phyloP scores from a whole-genome alignment of 2,797 vertebrate species.

The Lophius americanus region DNA sequence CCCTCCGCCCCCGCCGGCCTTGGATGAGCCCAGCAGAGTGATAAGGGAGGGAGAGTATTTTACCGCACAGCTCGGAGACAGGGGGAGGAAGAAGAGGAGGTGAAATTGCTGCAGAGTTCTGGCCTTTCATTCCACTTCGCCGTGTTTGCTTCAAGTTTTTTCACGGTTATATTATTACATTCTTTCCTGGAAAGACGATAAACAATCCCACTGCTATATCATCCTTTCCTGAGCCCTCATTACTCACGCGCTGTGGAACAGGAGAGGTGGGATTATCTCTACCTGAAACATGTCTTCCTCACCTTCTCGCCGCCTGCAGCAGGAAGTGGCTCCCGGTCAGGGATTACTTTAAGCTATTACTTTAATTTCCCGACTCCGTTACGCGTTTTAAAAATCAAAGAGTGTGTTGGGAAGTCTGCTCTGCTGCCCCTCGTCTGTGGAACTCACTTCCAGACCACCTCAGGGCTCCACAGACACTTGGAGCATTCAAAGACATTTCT shows the following conservation, averaged over 20 bases:
- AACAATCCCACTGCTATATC: background rate
- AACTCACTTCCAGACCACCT: too few species aligned
- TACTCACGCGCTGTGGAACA: slow-evolving; percentile 13
- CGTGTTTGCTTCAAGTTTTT: slow-evolving; percentile 17
- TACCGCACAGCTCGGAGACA: slow-evolving; percentile 12
- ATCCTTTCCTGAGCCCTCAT: slow-evolving; percentile 1
- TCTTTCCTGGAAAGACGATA: background rate
- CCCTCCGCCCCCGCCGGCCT: background rate
- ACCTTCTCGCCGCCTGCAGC: slow-evolving; percentile 13
- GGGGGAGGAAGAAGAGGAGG: background rate
- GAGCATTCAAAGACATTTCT: too few species aligned
- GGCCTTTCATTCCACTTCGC: slow-evolving; percentile 25
- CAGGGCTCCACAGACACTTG: too few species aligned
- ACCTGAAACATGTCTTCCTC: slow-evolving; percentile 8
- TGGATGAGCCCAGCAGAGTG: slow-evolving; percentile 7
- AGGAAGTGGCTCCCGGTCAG: slow-evolving; percentile 6
- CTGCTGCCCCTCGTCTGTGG: too few species aligned
- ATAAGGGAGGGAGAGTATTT: background rate
- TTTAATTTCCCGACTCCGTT: too few species aligned
- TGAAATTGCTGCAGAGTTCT: slow-evolving; percentile 6
- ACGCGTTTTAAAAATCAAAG: too few species aligned
- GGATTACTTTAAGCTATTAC: slow-evolving; percentile 11
- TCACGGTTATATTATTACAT: slow-evolving; percentile 12
- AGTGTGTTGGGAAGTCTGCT: too few species aligned
- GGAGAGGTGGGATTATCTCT: background rate